phyloP scores from a whole-genome alignment of 2,797 vertebrate genomes.

The Distichodus sexfasciatus region DNA sequence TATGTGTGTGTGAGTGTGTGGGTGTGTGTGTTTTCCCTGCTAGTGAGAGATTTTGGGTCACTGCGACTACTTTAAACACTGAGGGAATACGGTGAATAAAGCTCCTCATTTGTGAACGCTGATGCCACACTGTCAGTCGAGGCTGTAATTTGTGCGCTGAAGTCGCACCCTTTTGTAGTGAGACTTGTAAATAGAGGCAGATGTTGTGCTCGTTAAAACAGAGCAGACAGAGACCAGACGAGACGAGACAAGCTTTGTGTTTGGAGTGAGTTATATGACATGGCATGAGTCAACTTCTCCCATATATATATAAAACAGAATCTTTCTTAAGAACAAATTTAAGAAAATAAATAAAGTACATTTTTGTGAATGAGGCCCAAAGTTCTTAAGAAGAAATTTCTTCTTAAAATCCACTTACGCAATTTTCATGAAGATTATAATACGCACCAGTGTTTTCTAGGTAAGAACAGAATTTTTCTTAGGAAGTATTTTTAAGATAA shows the following conservation, averaged over 20 bases:
- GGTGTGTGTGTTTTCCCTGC: neutral
- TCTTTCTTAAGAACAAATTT: no score
- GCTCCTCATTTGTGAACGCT: constrained; percentile 5
- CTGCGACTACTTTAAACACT: neutral
- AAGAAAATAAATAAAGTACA: no score
- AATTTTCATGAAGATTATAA: no score
- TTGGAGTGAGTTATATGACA: neutral
- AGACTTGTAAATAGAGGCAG: constrained; percentile 30
- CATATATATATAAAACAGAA: no score
- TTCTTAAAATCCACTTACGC: no score
- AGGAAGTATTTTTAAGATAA: no score
- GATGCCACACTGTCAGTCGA: neutral
- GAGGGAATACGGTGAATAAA: neutral
- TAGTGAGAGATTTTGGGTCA: neutral
- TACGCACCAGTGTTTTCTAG: no score
- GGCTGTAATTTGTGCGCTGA: constrained; percentile 19
- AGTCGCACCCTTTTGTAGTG: constrained; percentile 1
- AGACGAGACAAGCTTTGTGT: constrained; percentile 9
- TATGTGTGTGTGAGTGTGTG: neutral
- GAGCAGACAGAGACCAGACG: constrained; percentile 12
- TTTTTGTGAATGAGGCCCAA: no score
- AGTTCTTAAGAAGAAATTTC: no score
- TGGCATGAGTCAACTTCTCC: neutral
- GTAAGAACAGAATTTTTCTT: no score
- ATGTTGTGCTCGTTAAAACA: constrained; percentile 26